Evolutionary conservation across 2,797 vertebrate genomes (phyloP), one percentile per base, ranked within the genome.

Genomic region (Enteromius radiatus): DNA sequence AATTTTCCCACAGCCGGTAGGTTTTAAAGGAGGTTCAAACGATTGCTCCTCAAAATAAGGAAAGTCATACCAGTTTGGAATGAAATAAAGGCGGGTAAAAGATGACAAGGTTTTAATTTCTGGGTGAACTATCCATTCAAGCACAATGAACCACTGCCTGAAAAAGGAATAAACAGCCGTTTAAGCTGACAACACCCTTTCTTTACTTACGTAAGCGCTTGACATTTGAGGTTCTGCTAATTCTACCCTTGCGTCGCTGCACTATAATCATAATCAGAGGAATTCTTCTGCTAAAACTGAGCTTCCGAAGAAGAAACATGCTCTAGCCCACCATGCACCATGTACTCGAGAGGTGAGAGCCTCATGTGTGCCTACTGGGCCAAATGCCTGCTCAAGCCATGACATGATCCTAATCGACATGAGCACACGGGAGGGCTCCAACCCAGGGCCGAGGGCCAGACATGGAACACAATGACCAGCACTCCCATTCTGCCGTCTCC

Each of bases 401-500:
- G 80, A 74, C 75, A 82, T 74, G 84, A 85, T 85, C 80, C 75
- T 85, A 85, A 85, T 82, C 56, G 80, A 84, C 79, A 81, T 74
- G 23, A 76, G 77, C 78, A 81, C 77, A 71, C 26, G 28, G 67
- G 65, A 80, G 41, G 83, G 43, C 61, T 81, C 70, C 65, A 49
- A 43, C 59, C 77, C 21, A 77, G 73, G 73, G 78, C 74, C 74
- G 12, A 49, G 74, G 59, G 84, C 84, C 84, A 85, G 84, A 71
- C 78, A 76, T 11, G 17, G 26, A 47, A 38, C 83, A 86, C 80
- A 74, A 82, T 86, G 91, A 90, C 91, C 92, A 91, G 88, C 90
- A 92, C 89, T 89, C 86, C 85, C n/a, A 85, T 85, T 87, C 84
- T 79, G 76, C 81, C 76, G 15, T 90, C 91, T 91, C 88, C 12